Evolutionary conservation across 2,888 invertebrate genomes (phyloP), one percentile per base, ranked within the genome.

Genomic region (Amphiduros pacificus): DNA sequence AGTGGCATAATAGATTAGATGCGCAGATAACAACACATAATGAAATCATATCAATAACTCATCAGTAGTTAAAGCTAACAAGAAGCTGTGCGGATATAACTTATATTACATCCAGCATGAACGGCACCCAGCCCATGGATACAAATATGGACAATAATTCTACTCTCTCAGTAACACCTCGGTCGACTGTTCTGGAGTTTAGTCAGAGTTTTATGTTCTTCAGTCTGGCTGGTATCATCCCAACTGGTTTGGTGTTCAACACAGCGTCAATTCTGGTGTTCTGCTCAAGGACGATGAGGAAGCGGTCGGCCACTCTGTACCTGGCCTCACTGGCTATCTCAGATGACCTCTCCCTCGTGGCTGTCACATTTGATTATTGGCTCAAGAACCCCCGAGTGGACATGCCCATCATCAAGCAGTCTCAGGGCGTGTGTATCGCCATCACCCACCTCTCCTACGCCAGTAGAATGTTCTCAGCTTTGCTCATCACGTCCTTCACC

Each of bases 401-500:
- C 11, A 20, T 62, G 26, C 51, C 41, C 24, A 41, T 62, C 5
- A 52, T 62, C 24, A 48, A 55, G 41, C 31, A 20, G 26, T 55
- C 55, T 4, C n/a, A 41, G 1, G 59, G 28, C 0, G 28, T 59
- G 41, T 64, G 64, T 28, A 40, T 62, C 24, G 32, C 41, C 5
- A 52, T 64, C 28, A 64, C 62, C 0, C 49, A 64, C 60, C 20
- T 59, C n/a, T 64, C 64, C 9, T 62, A 62, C 48, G 49, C 55
- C 28, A 62, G 61, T 22, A 54, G 64, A 11, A 52, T 64, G 29
- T 54, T 61, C 5, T 62, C 62, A 22, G 62, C 64, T 4, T 55
- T 65, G 50, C 59, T 64, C 27, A 57, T 64, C 6, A 64, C 53
- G n/a, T 48, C 64, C 11, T 60, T 64, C 56, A 64, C 64, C 20